Conservation (phyloP, 2,113 vertebrate species). For the Trinectes maculatus region DNA sequence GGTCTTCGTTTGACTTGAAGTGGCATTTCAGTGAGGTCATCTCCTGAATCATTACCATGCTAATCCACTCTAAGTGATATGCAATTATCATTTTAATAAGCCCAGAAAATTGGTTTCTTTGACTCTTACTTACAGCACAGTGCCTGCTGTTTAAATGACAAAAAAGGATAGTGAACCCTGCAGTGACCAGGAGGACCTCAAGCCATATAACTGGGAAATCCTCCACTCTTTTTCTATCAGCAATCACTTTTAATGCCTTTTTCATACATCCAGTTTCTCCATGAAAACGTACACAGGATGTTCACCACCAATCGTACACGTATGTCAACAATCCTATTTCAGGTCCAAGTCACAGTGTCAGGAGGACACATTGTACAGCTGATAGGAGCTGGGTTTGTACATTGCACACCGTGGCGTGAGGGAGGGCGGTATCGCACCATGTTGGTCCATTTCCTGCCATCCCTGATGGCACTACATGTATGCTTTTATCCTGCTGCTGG, state of each 20-base stretch:
- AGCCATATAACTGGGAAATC: neutral
- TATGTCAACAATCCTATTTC: neutral
- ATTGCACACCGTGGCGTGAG: conserved; percentile 6
- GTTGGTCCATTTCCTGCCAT: conserved; percentile 14
- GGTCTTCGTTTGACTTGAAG: conserved; percentile 11
- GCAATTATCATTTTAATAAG: conserved; percentile 8
- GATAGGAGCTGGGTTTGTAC: conserved; percentile 16
- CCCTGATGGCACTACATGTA: conserved; percentile 6
- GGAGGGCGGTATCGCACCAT: conserved; percentile 18
- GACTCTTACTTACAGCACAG: neutral
- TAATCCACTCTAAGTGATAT: conserved; percentile 26
- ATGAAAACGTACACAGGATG: neutral
- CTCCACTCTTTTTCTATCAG: neutral
- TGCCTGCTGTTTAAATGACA: conserved; percentile 7
- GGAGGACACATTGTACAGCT: conserved; percentile 13
- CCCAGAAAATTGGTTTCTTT: conserved; percentile 5
- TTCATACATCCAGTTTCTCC: too few relatives aligned
- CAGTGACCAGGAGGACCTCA: neutral
- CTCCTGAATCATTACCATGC: conserved; percentile 35
- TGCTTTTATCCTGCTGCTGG: conserved; percentile 27
- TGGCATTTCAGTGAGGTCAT: conserved; percentile 3
- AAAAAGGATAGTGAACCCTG: neutral
- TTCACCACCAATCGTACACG: neutral
- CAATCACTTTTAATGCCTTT: neutral
- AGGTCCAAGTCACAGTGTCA: conserved; percentile 23